A percentile compares a stretch with the other conserved stretches of the same genome.
These are phyloP conservation scores for rat (Rattus norvegicus) DNA, from an alignment of 2,113 vertebrate genomes.

Conservation along the genomic window GRCr8 NC_086024.1:109191001-109191500, in stretches of 20 bases:
- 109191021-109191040: constrained; percentile 44
- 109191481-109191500: constrained; percentile 66
- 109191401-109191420: constrained; percentile 51
- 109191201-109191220: not conserved
- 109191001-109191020: not conserved
- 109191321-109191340: constrained; percentile 21
- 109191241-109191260: constrained; percentile 61
- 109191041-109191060: constrained; percentile 4
- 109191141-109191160: constrained; percentile 6
- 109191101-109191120: constrained; percentile 52
- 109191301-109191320: constrained; percentile 60
- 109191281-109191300: constrained; percentile 40
- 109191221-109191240: constrained; percentile 54
- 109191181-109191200: constrained; percentile 64
- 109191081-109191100: constrained; percentile 9
- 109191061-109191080: constrained; percentile 18
- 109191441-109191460: constrained; percentile 63
- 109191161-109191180: constrained; percentile 42
- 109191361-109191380: constrained; percentile 53
- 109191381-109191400: constrained; percentile 33
- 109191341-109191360: constrained; percentile 41
- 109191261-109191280: constrained; percentile 64
- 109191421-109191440: constrained; percentile 48
- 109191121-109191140: constrained; percentile 47
- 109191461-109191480: constrained; percentile 48